Percentiles rank a stretch among this genome's conserved stretches.
phyloP scores from a whole-genome alignment of 2,113 vertebrate genomes.

The Cephalophus harveyi region DNA sequence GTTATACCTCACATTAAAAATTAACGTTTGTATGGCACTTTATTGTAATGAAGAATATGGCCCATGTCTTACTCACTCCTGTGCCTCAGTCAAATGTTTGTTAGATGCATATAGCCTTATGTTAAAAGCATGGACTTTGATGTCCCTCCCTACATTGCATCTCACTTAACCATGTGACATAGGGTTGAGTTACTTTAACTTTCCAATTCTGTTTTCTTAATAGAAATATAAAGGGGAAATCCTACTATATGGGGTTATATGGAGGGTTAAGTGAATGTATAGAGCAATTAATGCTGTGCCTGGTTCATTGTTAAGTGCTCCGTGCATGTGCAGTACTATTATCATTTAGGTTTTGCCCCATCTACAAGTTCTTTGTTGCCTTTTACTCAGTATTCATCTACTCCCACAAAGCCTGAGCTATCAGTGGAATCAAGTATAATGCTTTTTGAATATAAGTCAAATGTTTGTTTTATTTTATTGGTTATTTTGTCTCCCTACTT shows the following conservation, averaged over 20 bases:
- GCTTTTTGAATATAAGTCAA: slow-evolving; percentile 17
- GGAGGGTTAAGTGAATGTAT: neutral
- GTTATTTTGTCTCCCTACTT: slow-evolving; percentile 21
- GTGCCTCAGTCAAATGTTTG: neutral
- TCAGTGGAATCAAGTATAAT: slow-evolving; percentile 27
- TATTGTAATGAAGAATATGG: neutral
- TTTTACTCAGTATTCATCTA: slow-evolving; percentile 1
- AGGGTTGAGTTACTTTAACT: slow-evolving; percentile 26
- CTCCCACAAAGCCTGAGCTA: neutral
- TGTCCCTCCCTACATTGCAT: neutral
- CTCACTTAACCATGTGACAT: neutral
- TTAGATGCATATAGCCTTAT: neutral
- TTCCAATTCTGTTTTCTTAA: slow-evolving; percentile 16
- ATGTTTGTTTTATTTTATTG: slow-evolving; percentile 16
- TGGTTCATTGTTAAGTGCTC: slow-evolving; percentile 15
- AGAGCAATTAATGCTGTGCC: neutral
- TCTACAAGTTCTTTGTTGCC: slow-evolving; percentile 4
- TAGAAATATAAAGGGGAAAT: neutral
- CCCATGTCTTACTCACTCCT: neutral
- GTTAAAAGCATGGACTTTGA: slow-evolving; percentile 19
- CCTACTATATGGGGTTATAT: neutral
- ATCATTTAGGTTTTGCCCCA: slow-evolving; percentile 18
- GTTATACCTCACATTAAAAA: slow-evolving; percentile 7
- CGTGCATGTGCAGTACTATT: neutral
- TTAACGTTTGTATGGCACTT: neutral